Base-by-base conservation (phyloP, 2,797 vertebrate genomes). In the Onychomys torridus region DNA sequence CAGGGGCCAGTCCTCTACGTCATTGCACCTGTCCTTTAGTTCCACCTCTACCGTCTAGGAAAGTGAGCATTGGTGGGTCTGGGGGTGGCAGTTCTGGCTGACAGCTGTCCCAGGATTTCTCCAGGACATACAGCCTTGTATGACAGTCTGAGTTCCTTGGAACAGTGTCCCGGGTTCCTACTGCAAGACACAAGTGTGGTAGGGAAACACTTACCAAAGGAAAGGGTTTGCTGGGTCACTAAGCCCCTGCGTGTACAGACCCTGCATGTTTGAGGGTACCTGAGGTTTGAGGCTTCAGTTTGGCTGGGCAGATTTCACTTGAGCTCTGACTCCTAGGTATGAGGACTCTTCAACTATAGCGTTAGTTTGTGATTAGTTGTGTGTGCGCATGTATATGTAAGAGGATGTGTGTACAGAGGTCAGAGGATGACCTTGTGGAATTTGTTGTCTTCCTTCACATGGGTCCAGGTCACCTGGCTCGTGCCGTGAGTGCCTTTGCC, bases 261-360 rank as follows among this genome's bases (percentile, higher is more conserved):
- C 34, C 9, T 34, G 2, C 1, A 0, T 49, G 10, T 21, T 2
- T 9, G 0, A 52, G 43, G 46, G 93, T n/a, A 25, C 55, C 23
- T 0, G 0, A 34, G 29, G 4, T 1, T 2, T 8, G 49, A 75
- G 73, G 29, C 81, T 84, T 71, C 13, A 25, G 27, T 46, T 49
- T 6, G 0, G 0, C 3, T 1, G 37, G 23, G 0, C 32, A 4
- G 71, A 46, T 34, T 11, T 46, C 4, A 6, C 29, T 63, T 81
- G 4, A 40, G 52, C 11, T 46, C 67, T 16, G 6, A 67, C 32
- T 37, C 27, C 46, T 43, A 57, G 32, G 29, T 34, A 4, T 25
- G 34, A 21, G 25, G 34, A 59, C 52, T 76, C 29, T 43, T 59
- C 12, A 19, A n/a, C 13, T 71, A 49, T 4, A 52, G 16, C 67